Base-by-base conservation (phyloP, 2,888 invertebrate genomes). In the Nephrotoma flavescens region DNA sequence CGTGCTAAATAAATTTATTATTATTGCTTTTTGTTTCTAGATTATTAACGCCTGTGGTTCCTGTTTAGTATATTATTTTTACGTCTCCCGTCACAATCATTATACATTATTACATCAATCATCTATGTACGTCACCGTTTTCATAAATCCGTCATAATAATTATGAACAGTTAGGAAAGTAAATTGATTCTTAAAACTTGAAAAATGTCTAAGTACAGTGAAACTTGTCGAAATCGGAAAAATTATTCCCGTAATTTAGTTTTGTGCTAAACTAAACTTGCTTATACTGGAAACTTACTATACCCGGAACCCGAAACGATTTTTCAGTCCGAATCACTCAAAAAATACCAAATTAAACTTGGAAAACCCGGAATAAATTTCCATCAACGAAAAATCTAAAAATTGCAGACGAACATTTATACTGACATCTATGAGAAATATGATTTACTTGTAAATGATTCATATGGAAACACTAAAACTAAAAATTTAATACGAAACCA, bases 1-100 rank as follows among this genome's bases (percentile, higher is more conserved):
- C 52, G 52, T 57, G 52, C 52, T 15, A 57, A 57, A 57, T 57
- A 57, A 57, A 57, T 57, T 57, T 57, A 57, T 57, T 57, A 57
- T 57, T 57, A 57, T 57, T 47, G n/a, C 31, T 31, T 47, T 47
- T 57, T 15, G 15, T 57, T 57, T 57, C 15, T 57, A 15, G 52
- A 57, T 57, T 57, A 57, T 57, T 57, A 57, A 57, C 52, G 52
- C 52, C 52, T 15, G 15, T 52, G 52, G 52, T 57, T 57, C 52
- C 52, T 57, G 52, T 57, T 57, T 57, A n/a, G 6, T 57, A 57
- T 44, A 9, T 44, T 19, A 11, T 44, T 0, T 44, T 1, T 44
- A 44, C 15, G 15, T 7, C 47, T 15, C 31, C 31, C 52, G 52
- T 57, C 52, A 57, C 52, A 15, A 57, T 57, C 15, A 57, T 57